These are phyloP conservation scores for Epicauta chinensis DNA, from an alignment of 1,140 invertebrate species.

Conservation along the genomic window DNA sequence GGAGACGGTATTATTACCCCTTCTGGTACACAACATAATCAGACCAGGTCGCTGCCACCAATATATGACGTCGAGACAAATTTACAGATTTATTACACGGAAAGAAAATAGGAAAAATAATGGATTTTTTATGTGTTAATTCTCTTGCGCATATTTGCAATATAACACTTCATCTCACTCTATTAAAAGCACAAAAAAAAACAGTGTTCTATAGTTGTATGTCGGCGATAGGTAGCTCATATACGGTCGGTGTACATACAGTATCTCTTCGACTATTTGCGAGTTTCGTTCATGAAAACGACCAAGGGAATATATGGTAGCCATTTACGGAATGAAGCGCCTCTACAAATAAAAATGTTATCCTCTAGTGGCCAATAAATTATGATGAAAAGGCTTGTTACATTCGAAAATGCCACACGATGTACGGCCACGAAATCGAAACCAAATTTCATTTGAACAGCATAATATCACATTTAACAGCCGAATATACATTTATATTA, in stretches of 20 bases:
- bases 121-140: not conserved
- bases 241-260: too few relatives aligned
- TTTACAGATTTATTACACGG: too few relatives aligned
- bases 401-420: slow-evolving; percentile 2
- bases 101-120: not conserved
- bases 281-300: slow-evolving; percentile 23
- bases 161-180: not conserved
- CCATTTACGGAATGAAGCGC: slow-evolving; percentile 31
- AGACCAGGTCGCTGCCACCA: slow-evolving; percentile 2
- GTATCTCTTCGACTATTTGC: slow-evolving; percentile 19
- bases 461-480: slow-evolving; percentile 7
- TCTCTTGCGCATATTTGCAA: slow-evolving; percentile 6
- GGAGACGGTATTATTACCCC: slow-evolving; percentile 1
- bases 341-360: slow-evolving; percentile 34
- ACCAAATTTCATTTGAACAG: slow-evolving; percentile 14
- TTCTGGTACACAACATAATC: slow-evolving; percentile 3
- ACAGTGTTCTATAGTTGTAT: too few relatives aligned
- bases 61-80: too few relatives aligned
- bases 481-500: slow-evolving; percentile 2
- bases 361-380: slow-evolving; percentile 28
- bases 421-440: slow-evolving; percentile 15
- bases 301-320: slow-evolving; percentile 27
- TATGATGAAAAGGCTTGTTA: slow-evolving; percentile 31
- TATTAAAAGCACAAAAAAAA: too few relatives aligned
- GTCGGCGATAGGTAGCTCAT: too few relatives aligned